These are phyloP conservation scores for Phaethon lepturus DNA, from an alignment of 2,113 vertebrate genomes.

Conservation along the genomic window DNA sequence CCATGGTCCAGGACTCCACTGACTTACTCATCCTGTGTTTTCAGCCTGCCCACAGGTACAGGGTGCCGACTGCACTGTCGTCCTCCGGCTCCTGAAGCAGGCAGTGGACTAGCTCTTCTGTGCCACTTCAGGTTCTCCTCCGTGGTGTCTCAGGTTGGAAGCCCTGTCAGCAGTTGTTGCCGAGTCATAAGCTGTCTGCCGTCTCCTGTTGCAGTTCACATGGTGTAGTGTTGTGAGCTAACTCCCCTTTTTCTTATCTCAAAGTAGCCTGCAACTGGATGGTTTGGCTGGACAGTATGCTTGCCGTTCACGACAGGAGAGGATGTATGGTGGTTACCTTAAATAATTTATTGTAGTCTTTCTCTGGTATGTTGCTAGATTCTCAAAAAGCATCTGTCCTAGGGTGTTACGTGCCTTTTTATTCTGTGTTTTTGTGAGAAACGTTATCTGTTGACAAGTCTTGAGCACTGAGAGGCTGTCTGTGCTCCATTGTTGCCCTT, in stretches of 20 bases:
- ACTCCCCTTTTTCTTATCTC: not conserved
- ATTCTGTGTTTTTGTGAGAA: not conserved
- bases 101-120: not conserved
- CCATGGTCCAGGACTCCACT: rapidly evolving
- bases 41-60: not conserved
- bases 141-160: not conserved
- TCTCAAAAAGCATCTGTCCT: not conserved
- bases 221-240: rapidly evolving
- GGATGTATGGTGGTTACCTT: not conserved
- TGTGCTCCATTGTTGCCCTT: not conserved
- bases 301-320: not conserved
- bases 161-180: not conserved
- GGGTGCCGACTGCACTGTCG: not conserved
- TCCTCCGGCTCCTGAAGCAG: not conserved
- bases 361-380: not conserved
- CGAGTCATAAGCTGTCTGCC: not conserved
- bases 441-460: not conserved
- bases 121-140: not conserved
- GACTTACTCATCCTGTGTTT: not conserved
- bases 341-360: not conserved
- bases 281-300: not conserved
- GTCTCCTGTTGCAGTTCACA: rapidly evolving
- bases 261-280: not conserved
- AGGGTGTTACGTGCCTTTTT: not conserved
- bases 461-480: not conserved